A percentile compares a stretch with the other conserved stretches of the same genome.
These are phyloP conservation scores for Toxonevra muliebris DNA, from an alignment of 2,888 invertebrate genomes.

Conservation along the genomic window DNA sequence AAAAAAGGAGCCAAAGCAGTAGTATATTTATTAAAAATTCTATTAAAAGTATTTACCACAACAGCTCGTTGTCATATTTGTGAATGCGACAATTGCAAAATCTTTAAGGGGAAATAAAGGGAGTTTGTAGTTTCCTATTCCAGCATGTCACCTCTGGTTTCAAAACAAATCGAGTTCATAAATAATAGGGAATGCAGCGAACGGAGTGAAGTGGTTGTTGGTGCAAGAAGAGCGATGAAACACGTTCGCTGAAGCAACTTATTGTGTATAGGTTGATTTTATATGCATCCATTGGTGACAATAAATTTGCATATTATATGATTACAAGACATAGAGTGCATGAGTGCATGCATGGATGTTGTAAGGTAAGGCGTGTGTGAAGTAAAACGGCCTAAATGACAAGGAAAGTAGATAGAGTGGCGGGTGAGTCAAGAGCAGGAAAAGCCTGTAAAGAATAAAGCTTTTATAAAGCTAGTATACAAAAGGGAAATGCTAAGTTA, in stretches of 20 bases:
- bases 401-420: conserved; percentile 6
- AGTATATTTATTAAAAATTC: conserved; percentile 14
- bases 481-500: not conserved
- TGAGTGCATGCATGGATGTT: too few species aligned
- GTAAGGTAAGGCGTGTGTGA: not conserved
- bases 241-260: too few species aligned
- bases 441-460: not conserved
- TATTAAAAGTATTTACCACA: conserved; percentile 18
- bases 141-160: not conserved
- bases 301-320: conserved; percentile 27
- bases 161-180: conserved; percentile 24
- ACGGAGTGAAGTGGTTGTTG: too few species aligned
- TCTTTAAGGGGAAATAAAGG: too few species aligned
- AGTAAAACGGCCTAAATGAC: conserved; percentile 17
- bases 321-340: not conserved
- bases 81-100: too few species aligned
- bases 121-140: not conserved
- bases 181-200: conserved; percentile 11
- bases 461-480: not conserved
- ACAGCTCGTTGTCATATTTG: not conserved
- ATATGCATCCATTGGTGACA: conserved; percentile 22
- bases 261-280: too few species aligned
- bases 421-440: not conserved
- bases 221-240: conserved; percentile 9
- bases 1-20: too few species aligned